phyloP scores from a whole-genome alignment of 2,113 vertebrate species.

The Notarius lentiginosus region DNA sequence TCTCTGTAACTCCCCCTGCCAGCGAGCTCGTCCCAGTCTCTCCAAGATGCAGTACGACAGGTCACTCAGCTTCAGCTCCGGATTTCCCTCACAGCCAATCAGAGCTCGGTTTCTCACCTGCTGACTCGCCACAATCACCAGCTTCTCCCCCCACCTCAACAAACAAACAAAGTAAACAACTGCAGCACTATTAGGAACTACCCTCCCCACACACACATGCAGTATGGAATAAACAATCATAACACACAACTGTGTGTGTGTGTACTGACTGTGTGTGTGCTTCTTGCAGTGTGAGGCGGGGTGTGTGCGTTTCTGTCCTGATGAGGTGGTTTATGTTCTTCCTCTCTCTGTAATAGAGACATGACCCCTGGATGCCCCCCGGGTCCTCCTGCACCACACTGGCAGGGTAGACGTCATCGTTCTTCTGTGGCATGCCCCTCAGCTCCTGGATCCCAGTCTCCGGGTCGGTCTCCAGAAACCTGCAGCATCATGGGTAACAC shows the following conservation, averaged over 20 bases:
- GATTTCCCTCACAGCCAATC: slow-evolving; percentile 84
- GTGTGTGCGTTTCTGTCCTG: slow-evolving; percentile 71
- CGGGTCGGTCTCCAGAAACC: slow-evolving; percentile 83
- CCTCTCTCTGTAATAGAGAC: slow-evolving; percentile 81
- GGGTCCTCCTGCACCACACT: slow-evolving; percentile 81
- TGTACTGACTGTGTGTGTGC: slow-evolving; percentile 77
- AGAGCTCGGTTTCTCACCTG: slow-evolving; percentile 78
- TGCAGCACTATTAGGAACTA: background rate
- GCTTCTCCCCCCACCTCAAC: slow-evolving; percentile 82
- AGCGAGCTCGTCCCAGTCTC: slow-evolving; percentile 85
- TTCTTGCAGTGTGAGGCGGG: slow-evolving; percentile 70
- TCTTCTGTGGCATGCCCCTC: slow-evolving; percentile 9
- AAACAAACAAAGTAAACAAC: background rate
- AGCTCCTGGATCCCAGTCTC: slow-evolving; percentile 79
- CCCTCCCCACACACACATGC: background rate
- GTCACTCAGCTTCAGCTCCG: slow-evolving; percentile 84
- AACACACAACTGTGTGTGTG: background rate
- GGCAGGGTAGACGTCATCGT: slow-evolving; percentile 84
- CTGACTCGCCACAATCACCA: slow-evolving; percentile 88
- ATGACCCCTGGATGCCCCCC: slow-evolving; percentile 87
- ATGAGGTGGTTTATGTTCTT: slow-evolving; percentile 76
- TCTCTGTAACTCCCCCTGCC: slow-evolving; percentile 94
- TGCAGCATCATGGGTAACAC: slow-evolving; percentile 53
- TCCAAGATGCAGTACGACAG: slow-evolving; percentile 94
- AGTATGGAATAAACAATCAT: background rate